These are phyloP conservation scores for Motacilla tschutschensis DNA, from an alignment of 2,113 vertebrate species.

Conservation along the genomic window DNA sequence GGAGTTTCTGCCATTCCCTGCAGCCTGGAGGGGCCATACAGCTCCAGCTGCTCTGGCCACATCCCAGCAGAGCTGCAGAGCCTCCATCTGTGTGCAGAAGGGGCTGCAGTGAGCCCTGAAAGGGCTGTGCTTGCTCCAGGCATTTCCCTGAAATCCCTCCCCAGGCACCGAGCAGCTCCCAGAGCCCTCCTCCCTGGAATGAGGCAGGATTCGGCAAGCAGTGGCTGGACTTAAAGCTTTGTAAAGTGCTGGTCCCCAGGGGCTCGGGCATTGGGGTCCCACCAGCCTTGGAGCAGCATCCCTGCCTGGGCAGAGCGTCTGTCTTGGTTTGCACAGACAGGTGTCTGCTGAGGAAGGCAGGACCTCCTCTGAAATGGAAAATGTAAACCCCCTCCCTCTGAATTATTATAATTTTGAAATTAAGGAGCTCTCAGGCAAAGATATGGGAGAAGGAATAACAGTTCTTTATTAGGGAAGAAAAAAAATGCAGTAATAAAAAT, in stretches of 20 bases:
- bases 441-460: too few species aligned
- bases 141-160: not conserved
- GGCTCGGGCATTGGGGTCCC: not conserved
- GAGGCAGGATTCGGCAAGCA: too few species aligned
- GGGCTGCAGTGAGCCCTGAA: not conserved
- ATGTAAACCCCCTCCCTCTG: too few species aligned
- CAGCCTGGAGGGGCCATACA: not conserved
- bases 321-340: too few species aligned
- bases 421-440: too few species aligned
- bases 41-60: fast-evolving
- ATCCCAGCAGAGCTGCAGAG: not conserved
- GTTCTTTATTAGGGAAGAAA: too few species aligned
- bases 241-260: not conserved
- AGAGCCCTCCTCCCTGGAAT: not conserved
- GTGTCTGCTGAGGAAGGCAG: too few species aligned
- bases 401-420: too few species aligned
- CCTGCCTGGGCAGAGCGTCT: not conserved
- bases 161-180: not conserved
- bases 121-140: not conserved
- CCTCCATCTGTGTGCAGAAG: not conserved
- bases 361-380: too few species aligned
- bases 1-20: fast-evolving
- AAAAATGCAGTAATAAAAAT: too few species aligned
- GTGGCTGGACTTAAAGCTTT: too few species aligned
- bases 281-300: fast-evolving